Evolutionary conservation across 2,888 invertebrate species (phyloP).

Genomic region (Troides aeacus): DNA sequence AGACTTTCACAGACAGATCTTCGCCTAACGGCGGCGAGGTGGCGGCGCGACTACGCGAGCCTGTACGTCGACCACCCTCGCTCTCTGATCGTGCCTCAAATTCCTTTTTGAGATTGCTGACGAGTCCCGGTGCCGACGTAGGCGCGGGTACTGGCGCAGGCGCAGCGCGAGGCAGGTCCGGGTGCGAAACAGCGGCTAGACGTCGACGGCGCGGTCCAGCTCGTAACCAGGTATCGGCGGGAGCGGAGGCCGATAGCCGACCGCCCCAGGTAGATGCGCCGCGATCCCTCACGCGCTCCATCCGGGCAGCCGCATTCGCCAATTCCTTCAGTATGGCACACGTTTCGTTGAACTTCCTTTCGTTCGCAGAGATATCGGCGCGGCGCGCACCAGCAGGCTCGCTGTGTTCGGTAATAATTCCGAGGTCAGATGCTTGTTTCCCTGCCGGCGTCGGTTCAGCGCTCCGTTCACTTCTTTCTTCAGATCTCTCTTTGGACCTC

Average conservation of each 20-base stretch:
- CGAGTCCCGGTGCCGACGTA: slow-evolving; percentile 80
- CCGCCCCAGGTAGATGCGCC: slow-evolving; percentile 69
- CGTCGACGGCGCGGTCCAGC: slow-evolving; percentile 66
- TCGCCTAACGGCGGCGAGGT: slow-evolving; percentile 71
- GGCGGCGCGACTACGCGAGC: slow-evolving; percentile 40
- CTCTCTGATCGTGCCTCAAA: slow-evolving; percentile 85
- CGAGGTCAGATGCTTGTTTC: slow-evolving; percentile 55
- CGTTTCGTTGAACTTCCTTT: slow-evolving; percentile 72
- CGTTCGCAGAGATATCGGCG: slow-evolving; percentile 57
- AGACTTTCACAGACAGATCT: slow-evolving; percentile 83
- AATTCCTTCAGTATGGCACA: slow-evolving; percentile 82
- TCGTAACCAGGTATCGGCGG: slow-evolving; percentile 79
- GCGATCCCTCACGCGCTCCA: slow-evolving; percentile 60
- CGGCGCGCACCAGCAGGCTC: slow-evolving; percentile 45
- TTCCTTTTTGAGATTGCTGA: slow-evolving; percentile 91
- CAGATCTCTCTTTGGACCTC: slow-evolving; percentile 57
- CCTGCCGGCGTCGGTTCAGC: slow-evolving; percentile 36
- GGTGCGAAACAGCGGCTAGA: slow-evolving; percentile 63
- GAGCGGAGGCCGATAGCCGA: slow-evolving; percentile 82
- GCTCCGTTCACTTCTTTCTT: slow-evolving; percentile 41
- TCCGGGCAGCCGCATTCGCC: slow-evolving; percentile 65
- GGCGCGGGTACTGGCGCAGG: slow-evolving; percentile 40
- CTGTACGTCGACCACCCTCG: slow-evolving; percentile 43
- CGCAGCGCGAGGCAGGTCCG: slow-evolving; percentile 63
- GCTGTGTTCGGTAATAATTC: slow-evolving; percentile 62